A percentile compares a stretch with the other conserved stretches of the same genome.
These are phyloP conservation scores for Pimpla rufipes DNA, from an alignment of 2,888 invertebrate species.

Conservation along the genomic window DNA sequence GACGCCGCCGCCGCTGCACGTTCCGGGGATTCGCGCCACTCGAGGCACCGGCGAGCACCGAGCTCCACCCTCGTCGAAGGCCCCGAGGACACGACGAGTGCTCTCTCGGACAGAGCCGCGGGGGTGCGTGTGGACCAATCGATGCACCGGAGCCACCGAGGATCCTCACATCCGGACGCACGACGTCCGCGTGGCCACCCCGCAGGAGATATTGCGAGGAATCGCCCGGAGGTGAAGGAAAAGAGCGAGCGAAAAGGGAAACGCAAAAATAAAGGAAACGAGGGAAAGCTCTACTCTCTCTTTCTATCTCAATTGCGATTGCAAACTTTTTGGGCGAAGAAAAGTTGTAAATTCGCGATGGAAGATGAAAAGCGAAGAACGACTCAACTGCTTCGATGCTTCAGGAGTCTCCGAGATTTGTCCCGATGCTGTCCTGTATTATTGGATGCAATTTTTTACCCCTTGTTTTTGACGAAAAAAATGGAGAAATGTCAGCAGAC, in stretches of 20 bases:
- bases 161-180: conserved; percentile 46
- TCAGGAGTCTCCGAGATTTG: neutral
- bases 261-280: neutral
- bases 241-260: neutral
- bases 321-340: conserved; percentile 14
- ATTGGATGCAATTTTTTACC: too few relatives aligned
- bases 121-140: too few relatives aligned
- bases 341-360: neutral
- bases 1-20: conserved; percentile 28
- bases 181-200: conserved; percentile 34
- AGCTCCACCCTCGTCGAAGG: conserved; percentile 53
- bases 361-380: neutral
- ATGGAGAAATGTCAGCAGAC: too few relatives aligned
- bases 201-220: conserved; percentile 31
- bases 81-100: conserved; percentile 68
- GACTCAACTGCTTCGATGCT: conserved; percentile 3
- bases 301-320: neutral
- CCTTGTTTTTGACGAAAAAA: too few relatives aligned
- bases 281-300: neutral
- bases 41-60: conserved; percentile 20
- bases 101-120: conserved; percentile 23
- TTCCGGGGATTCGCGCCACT: conserved; percentile 37
- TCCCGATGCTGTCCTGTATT: too few relatives aligned
- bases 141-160: too few relatives aligned
- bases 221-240: neutral